Percentiles rank a stretch among this genome's conserved stretches.
These are phyloP conservation scores for Amblyraja radiata DNA, from an alignment of 2,797 vertebrate genomes.

Conservation along the genomic window DNA sequence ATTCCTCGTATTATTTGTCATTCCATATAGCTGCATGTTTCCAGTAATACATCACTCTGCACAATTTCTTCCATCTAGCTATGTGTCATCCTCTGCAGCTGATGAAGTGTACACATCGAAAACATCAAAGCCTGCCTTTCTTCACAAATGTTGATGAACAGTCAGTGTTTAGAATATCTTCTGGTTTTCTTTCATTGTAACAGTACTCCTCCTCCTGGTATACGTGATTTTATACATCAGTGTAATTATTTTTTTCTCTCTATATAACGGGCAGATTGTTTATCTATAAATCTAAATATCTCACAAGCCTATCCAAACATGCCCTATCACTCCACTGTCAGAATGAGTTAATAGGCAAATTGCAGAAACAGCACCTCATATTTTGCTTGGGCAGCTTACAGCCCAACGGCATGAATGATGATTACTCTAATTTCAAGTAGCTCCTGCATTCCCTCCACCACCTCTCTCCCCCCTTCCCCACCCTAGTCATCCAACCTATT, in stretches of 20 bases:
- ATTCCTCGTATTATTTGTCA: conserved; percentile 2
- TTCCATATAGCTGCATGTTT: conserved; percentile 4
- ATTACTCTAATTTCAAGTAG: too few relatives aligned
- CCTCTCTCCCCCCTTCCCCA: too few relatives aligned
- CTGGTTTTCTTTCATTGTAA: neutral
- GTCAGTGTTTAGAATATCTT: neutral
- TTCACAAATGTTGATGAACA: neutral
- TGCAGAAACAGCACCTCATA: too few relatives aligned
- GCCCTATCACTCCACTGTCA: too few relatives aligned
- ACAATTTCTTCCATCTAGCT: neutral
- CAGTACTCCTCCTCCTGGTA: neutral
- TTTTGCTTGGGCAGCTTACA: too few relatives aligned
- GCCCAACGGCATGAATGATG: too few relatives aligned
- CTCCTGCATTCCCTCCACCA: too few relatives aligned
- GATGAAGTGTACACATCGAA: neutral
- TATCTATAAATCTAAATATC: neutral
- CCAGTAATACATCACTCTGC: conserved; percentile 2
- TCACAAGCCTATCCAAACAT: neutral
- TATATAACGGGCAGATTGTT: neutral
- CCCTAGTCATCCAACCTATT: too few relatives aligned
- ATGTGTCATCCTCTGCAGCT: neutral
- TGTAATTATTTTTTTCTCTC: neutral
- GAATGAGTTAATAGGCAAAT: too few relatives aligned
- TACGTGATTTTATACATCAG: neutral
- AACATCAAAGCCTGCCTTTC: neutral